Evolutionary conservation across 2,113 vertebrate genomes (phyloP).

Genomic region (Cairina moschata): DNA sequence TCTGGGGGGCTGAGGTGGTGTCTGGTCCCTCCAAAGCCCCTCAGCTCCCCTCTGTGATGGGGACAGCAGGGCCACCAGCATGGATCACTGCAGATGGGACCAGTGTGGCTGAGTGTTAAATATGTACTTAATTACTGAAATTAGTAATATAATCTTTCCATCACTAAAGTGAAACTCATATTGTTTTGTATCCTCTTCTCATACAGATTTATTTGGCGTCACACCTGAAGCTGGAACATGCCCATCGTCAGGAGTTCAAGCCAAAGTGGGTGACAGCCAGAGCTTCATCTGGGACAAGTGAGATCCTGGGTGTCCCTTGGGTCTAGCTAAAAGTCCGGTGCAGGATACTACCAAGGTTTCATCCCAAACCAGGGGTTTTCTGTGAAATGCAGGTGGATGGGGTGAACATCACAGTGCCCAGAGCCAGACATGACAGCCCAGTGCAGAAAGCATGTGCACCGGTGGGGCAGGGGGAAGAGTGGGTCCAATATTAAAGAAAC

Average conservation of each 20-base stretch:
- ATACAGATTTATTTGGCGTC: not conserved
- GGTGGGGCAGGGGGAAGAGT: not conserved
- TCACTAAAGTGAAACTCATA: rapidly evolving
- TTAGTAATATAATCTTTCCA: not conserved
- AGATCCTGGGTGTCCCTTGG: not conserved
- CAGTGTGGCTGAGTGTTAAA: too few relatives aligned
- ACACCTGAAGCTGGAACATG: rapidly evolving
- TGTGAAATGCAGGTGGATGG: not conserved
- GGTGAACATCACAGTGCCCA: not conserved
- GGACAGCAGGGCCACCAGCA: too few relatives aligned
- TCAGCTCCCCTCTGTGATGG: not conserved
- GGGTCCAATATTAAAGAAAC: not conserved
- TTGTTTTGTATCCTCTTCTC: not conserved
- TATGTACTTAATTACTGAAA: too few relatives aligned
- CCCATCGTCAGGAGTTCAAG: not conserved
- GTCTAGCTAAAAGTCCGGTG: not conserved
- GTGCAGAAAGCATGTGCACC: not conserved
- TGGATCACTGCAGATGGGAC: not conserved
- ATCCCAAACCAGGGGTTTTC: not conserved
- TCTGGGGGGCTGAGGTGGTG: not conserved
- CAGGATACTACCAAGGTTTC: not conserved
- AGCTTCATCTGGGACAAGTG: not conserved
- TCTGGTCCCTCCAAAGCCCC: not conserved
- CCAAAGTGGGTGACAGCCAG: not conserved
- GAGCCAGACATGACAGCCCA: not conserved